Percentiles rank a stretch among this genome's conserved stretches.
Conservation (phyloP, 2,888 invertebrate genomes). For the Scelioninae gen. 1 region DNA sequence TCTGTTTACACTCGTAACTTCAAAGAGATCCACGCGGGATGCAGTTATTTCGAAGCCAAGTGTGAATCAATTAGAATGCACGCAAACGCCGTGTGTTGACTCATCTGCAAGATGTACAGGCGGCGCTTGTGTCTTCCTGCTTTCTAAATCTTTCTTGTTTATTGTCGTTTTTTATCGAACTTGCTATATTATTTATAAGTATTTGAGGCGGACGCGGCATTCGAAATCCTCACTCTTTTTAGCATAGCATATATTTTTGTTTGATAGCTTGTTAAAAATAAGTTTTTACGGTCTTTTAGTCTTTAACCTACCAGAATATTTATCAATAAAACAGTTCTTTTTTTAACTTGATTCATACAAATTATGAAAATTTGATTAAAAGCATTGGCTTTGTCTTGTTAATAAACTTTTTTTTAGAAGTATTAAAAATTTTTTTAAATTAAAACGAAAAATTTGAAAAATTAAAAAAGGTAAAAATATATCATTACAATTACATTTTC, state of each 20-base stretch:
- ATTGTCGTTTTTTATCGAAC: conserved; percentile 25
- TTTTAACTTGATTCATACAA: too few relatives aligned
- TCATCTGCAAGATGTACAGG: conserved; percentile 43
- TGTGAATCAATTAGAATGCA: conserved; percentile 62
- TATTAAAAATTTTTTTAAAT: too few relatives aligned
- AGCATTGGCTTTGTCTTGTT: too few relatives aligned
- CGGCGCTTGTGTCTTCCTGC: conserved; percentile 55
- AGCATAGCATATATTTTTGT: background rate
- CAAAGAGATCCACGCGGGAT: conserved; percentile 70
- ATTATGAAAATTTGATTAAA: too few relatives aligned
- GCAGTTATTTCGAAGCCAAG: conserved; percentile 63
- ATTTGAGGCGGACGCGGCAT: conserved; percentile 1
- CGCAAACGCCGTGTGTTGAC: conserved; percentile 32
- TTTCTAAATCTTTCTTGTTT: conserved; percentile 42
- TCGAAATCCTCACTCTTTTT: background rate
- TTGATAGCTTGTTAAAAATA: conserved; percentile 3
- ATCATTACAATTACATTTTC: too few relatives aligned
- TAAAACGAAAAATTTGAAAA: too few relatives aligned
- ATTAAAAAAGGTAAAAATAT: too few relatives aligned
- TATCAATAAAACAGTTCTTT: too few relatives aligned
- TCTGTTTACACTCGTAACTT: conserved; percentile 82
- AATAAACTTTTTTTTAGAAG: too few relatives aligned
- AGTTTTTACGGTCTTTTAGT: background rate
- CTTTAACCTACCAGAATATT: background rate
- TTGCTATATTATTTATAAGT: conserved; percentile 18